Evolutionary conservation across 2,113 vertebrate genomes (phyloP).

Genomic region (Leptobrachium ailaonicum): DNA sequence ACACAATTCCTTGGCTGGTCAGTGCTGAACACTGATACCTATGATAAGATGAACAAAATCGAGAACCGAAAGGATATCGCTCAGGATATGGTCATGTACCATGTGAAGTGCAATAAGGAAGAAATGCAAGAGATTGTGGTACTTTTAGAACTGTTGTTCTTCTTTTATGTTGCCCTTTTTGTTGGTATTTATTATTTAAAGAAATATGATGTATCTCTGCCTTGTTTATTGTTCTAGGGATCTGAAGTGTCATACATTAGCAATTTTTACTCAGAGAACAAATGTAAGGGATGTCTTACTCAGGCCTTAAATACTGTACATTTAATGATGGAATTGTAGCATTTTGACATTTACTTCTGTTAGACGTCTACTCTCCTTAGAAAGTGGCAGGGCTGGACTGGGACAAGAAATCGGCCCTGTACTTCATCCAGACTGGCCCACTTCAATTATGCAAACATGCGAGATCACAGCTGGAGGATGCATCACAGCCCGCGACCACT

Average conservation of each 20-base stretch:
- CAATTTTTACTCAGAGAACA: no score
- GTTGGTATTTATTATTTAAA: constrained; percentile 7
- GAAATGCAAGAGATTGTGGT: constrained; percentile 93
- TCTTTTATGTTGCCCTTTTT: constrained; percentile 14
- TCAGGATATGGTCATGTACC: constrained; percentile 95
- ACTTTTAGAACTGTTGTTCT: constrained; percentile 19
- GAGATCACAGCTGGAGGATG: no score
- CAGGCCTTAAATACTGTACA: no score
- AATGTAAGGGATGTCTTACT: no score
- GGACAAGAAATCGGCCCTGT: no score
- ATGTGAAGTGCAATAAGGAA: constrained; percentile 85
- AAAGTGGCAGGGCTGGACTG: no score
- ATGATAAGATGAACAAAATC: constrained; percentile 93
- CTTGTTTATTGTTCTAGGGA: not conserved
- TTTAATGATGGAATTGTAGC: no score
- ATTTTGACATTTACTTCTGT: no score
- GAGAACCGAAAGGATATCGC: constrained; percentile 93
- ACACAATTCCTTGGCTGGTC: constrained; percentile 98
- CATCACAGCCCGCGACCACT: no score
- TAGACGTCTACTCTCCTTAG: no score
- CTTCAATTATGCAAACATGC: no score
- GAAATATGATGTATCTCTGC: not conserved
- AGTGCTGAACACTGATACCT: constrained; percentile 88
- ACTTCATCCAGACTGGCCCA: no score
- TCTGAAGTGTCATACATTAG: not conserved